A percentile compares a stretch with the other conserved stretches of the same genome.
Conservation (phyloP, 1,140 invertebrate genomes). For the Hetaerina americana region DNA sequence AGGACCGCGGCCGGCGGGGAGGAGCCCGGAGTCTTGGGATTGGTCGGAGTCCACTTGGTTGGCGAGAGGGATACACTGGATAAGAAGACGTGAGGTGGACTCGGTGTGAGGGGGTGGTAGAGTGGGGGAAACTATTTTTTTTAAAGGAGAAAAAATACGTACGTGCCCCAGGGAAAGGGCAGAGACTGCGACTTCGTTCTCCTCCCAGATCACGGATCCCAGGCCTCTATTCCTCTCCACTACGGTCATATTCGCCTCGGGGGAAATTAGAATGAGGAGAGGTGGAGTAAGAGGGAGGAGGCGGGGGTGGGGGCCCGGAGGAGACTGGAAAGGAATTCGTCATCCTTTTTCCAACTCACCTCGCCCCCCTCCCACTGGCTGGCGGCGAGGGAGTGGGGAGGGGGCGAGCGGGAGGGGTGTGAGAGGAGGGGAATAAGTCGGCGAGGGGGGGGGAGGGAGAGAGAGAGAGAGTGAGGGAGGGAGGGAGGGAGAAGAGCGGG, state of each 20-base stretch:
- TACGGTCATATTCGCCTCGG: too few relatives aligned
- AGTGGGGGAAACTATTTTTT: not conserved
- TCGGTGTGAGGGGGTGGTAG: too few relatives aligned
- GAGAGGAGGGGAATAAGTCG: not conserved
- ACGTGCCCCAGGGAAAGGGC: not conserved
- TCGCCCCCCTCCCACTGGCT: too few relatives aligned
- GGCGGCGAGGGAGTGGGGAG: not conserved
- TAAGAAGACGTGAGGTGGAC: not conserved
- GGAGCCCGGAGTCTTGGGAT: not conserved
- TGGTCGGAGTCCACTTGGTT: not conserved
- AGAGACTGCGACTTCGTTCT: not conserved
- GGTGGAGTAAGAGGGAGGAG: not conserved
- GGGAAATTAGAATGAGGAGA: too few relatives aligned
- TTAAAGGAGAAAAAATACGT: not conserved
- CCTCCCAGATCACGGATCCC: too few relatives aligned
- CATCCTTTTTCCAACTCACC: too few relatives aligned
- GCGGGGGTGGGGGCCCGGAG: not conserved
- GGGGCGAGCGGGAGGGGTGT: not conserved
- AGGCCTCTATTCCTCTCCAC: too few relatives aligned
- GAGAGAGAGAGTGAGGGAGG: too few relatives aligned
- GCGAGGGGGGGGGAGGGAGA: not conserved
- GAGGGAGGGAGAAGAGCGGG: not conserved
- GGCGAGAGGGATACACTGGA: not conserved
- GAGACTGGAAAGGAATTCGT: not conserved
- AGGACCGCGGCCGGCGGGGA: not conserved